Base-by-base conservation (phyloP, 2,113 vertebrate genomes). In the Ophthalmolycus amberensis region DNA sequence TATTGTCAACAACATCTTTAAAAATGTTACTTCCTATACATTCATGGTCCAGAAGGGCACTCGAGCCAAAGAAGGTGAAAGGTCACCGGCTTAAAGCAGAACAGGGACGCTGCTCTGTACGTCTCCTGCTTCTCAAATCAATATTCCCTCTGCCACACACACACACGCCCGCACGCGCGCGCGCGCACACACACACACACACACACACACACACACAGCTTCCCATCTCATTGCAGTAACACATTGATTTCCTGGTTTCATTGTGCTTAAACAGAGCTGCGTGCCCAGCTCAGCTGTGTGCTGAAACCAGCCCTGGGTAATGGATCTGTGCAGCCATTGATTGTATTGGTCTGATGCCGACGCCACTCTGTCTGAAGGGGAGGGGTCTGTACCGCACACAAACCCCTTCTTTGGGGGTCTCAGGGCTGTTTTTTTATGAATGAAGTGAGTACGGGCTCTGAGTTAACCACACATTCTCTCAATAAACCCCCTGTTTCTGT, bases 361-460 rank as follows among this genome's bases (percentile, higher is more conserved):
- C 96, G 96, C 96, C 96, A 79, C 75, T 90, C 92, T 94, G 96
- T 96, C 96, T 97, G 92, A 50, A 62, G 90, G 83, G 96, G 96
- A 82, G 95, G 92, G 91, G 94, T 76, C 82, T 66, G 20, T 83
- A 32, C 80, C 56, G 20, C 86, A 40, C 82, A 75, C 72, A 87
- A 83, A 84, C 84, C 82, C 88, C 85, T 88, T 87, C 89, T 88
- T 79, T 79, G 92, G 92, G 56, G 86, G 92, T 93, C 90, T 27
- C 7, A 4, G 79, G 75, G 83, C 50, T 80, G 77, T 44, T 38
- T 76, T 76, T 77, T 93, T 84, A 92, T 94, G 95, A 96, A 95
- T 93, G 93, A 92, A 93, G 91, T 79, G 92, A 87, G 90, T 91
- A 90, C 84, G 85, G 79, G 85, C 88, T 91, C 94, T 88, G 93